Base-by-base conservation (phyloP, 2,113 vertebrate genomes). In the Oncorhynchus keta region DNA sequence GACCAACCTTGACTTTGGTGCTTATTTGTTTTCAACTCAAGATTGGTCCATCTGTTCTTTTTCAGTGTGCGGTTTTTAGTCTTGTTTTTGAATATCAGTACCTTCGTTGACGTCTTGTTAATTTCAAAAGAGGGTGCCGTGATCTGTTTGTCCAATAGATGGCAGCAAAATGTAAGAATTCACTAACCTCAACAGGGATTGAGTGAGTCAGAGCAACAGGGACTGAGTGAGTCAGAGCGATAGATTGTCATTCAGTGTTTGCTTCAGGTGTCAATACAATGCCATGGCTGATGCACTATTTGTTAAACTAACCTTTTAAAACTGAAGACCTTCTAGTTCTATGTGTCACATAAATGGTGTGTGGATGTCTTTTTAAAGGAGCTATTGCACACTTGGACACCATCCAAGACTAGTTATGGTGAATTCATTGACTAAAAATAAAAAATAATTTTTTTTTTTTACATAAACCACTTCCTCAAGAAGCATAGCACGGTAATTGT, bases 101-200 rank as follows among this genome's bases (percentile, higher is more conserved):
- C 49, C 12, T 55, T 45, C 39, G 11, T 45, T 45, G 39, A 45
- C 2, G 4, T 16, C 14, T 26, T 39, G 14, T 73, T 16, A 20
- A 61, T 3, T 2, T 11, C 49, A 57, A 2, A 13, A 35, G 5
- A 12, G 2, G 1, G 0, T 81, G 74, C 68, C 35, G 6, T 73
- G 55, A 39, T 16, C 1, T 7, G 8, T 30, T 72, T 85, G 77
- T 75, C 85, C 92, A 86, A 70, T 87, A 92, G 92, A 76, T 87
- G 90, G 88, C 85, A 87, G 72, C 67, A 90, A 70, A 89, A 78
- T 77, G 22, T 14, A 76, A 85, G 16, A 49, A 65, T 81, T 69
- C 22, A 24, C 18, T 20, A 68, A 45, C 14, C 18, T n/a, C 67
- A 45, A 7, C 26, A 35, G 6, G 12, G 14, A n/a, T 7, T 22